Evolutionary conservation across 2,113 vertebrate species (phyloP), one percentile per base, ranked within the genome.

Genomic region (Forbesichthys papilliferus): DNA sequence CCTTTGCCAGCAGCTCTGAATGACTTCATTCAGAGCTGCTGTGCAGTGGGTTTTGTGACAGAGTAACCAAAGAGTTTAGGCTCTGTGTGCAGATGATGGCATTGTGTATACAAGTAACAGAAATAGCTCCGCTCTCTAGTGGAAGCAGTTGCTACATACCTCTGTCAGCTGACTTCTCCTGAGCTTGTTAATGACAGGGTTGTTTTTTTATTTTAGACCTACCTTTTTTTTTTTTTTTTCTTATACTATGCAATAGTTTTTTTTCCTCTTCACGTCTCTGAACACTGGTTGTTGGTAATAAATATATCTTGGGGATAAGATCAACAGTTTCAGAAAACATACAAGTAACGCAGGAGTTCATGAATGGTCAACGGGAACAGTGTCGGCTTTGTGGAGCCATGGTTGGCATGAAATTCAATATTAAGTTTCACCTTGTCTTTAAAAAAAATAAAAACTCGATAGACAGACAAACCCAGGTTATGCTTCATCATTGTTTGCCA

Each of bases 221-320:
- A 76, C 71, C 73, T 80, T n/a, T 42, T 27, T 2, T 8, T 42
- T 8, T 42, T 54, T n/a, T 71, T 80, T 69, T 79, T 74, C 64
- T 80, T 77, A 14, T 79, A 69, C 88, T 91, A 91, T 91, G 89
- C 89, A 91, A 90, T 75, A 73, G 58, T 56, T 65, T 12, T 68
- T 75, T 20, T 75, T 72, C 13, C 18, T 77, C 66, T 78, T 59
- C 69, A 46, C 3, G 4, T 52, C 47, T 54, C 69, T 81, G 66
- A 79, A 48, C 81, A 36, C 47, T 69, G 66, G 64, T 70, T 73
- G 54, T 71, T 66, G 33, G 55, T 62, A 4, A 57, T 67, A 60
- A 64, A 66, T 70, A 16, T 8, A 14, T 18, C 61, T 74, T 59
- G 14, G 71, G 66, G 69, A 58, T 69, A 79, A 76, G 71, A 7